Percentiles rank a stretch among this genome's conserved stretches.
Evolutionary conservation across 1,140 invertebrate genomes (phyloP).

Genomic region (Lycorma delicatula): DNA sequence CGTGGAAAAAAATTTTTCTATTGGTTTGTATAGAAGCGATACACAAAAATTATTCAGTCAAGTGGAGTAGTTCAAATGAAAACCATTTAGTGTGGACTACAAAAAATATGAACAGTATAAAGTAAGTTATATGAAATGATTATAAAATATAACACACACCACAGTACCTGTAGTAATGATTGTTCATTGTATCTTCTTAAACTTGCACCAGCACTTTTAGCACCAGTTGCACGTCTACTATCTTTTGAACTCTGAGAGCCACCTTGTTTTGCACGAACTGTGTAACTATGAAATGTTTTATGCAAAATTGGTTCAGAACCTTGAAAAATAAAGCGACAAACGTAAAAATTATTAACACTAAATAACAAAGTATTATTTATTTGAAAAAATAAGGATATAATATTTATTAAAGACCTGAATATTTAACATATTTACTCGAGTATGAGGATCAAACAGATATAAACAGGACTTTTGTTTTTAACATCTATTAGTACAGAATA

Average conservation of each 20-base stretch:
- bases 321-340: slow-evolving; percentile 35
- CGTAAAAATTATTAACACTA: too few relatives aligned
- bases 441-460: too few relatives aligned
- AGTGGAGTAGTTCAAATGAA: too few relatives aligned
- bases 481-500: too few relatives aligned
- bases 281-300: slow-evolving; percentile 84
- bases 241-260: slow-evolving; percentile 64
- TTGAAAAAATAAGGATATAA: too few relatives aligned
- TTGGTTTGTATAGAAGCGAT: too few relatives aligned
- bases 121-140: not conserved
- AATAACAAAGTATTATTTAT: too few relatives aligned
- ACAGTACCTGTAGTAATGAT: slow-evolving; percentile 50
- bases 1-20: too few relatives aligned
- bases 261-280: slow-evolving; percentile 74
- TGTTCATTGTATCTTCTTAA: slow-evolving; percentile 71
- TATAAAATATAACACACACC: slow-evolving; percentile 6
- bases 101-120: not conserved
- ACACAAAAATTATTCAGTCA: too few relatives aligned
- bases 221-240: slow-evolving; percentile 47
- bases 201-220: slow-evolving; percentile 72
- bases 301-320: slow-evolving; percentile 52
- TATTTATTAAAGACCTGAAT: too few relatives aligned
- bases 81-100: not conserved
- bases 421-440: too few relatives aligned
- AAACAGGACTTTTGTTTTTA: too few relatives aligned